Base-by-base conservation (phyloP, 2,888 invertebrate genomes). In the Trissolcus japonicus region DNA sequence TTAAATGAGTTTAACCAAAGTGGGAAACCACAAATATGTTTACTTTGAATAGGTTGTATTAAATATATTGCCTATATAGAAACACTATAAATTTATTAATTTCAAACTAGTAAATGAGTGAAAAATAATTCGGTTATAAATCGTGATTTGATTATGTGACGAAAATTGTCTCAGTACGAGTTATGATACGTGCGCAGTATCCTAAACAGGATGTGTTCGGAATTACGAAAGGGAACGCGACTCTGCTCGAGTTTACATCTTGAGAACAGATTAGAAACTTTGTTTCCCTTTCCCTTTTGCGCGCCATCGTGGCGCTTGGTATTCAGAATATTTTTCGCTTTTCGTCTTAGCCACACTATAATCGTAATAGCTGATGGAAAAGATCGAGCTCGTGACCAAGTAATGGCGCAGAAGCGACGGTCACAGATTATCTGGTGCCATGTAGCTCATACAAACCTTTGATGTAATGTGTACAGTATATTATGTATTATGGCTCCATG, bases 351-450 rank as follows among this genome's bases (percentile, higher is more conserved):
- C 76, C 56, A 77, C 56, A 77, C 79, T 82, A 80, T 82, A 79
- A 81, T 81, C 83, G 79, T 82, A 83, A 81, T 80, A 82, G 82
- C 81, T 78, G 11, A 35, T 11, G 80, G 80, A 82, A 82, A 84
- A 84, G 81, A 82, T 83, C 77, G 80, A 74, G 72, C 77, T 84
- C 85, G 84, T 85, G 85, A 84, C 80, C 81, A 73, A 77, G 69
- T 82, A 83, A 85, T 84, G 82, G 72, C 78, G 72, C 81, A 79
- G 79, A 80, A 80, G 69, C 80, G 72, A 60, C 76, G 74, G 78
- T 80, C 73, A 75, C 75, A 76, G 79, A 80, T 80, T 77, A 79
- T 75, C 75, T 68, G 62, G 63, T 74, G 71, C 74, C 76, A 76
- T 69, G 62, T 73, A 61, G 55, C 73, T 76, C 78, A 78, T 78